These are phyloP conservation scores for Aphelenchoides besseyi DNA, from an alignment of 1,140 invertebrate species.

Conservation along the genomic window DNA sequence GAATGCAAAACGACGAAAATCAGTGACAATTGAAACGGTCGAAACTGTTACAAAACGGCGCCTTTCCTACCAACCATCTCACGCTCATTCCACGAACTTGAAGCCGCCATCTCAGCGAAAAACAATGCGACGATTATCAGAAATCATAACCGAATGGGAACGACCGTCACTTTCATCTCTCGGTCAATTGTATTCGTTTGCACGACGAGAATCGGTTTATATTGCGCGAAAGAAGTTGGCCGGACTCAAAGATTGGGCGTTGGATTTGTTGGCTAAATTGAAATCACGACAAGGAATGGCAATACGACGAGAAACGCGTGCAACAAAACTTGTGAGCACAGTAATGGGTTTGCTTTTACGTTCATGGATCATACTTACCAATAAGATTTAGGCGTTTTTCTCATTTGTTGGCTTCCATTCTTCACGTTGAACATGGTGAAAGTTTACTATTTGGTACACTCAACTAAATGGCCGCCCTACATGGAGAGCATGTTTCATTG, in stretches of 20 bases:
- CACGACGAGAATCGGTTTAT: slow-evolving; percentile 57
- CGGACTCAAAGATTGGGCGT: slow-evolving; percentile 61
- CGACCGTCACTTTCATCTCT: slow-evolving; percentile 55
- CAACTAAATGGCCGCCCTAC: slow-evolving; percentile 44
- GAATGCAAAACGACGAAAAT: slow-evolving; percentile 9
- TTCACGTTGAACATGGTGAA: slow-evolving; percentile 62
- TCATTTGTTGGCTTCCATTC: slow-evolving; percentile 62
- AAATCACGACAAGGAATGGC: slow-evolving; percentile 63
- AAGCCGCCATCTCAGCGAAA: slow-evolving; percentile 24
- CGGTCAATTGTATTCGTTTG: slow-evolving; percentile 58
- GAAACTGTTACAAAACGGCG: slow-evolving; percentile 8
- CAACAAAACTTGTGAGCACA: slow-evolving; percentile 61
- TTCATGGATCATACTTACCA: background rate
- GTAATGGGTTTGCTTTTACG: slow-evolving; percentile 59
- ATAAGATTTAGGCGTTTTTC: slow-evolving; percentile 56
- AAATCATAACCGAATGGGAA: slow-evolving; percentile 61
- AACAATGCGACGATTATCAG: slow-evolving; percentile 59
- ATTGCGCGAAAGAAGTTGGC: slow-evolving; percentile 61
- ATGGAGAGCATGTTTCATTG: slow-evolving; percentile 58
- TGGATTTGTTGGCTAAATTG: slow-evolving; percentile 60
- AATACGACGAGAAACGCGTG: slow-evolving; percentile 58
- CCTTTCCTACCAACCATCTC: background rate
- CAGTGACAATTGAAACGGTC: background rate
- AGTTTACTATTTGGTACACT: slow-evolving; percentile 54
- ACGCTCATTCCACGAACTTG: background rate